Base-by-base conservation (phyloP, 2,888 invertebrate species). In the Corbicula japonica region DNA sequence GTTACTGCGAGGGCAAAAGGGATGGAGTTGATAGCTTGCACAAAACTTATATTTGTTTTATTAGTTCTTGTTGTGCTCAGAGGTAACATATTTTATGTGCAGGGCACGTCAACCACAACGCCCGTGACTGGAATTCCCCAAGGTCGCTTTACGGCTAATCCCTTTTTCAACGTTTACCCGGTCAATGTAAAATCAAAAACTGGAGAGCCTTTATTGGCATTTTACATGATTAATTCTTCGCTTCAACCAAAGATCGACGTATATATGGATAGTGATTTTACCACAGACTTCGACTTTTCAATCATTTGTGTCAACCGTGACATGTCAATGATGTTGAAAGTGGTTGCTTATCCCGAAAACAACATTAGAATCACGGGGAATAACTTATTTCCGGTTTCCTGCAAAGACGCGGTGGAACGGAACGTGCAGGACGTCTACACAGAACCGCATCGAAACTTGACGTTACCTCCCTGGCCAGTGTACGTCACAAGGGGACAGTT, bases 191-290 rank as follows among this genome's bases (percentile, higher is more conserved):
- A 44, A 30, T 46, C 70, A 21, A 23, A 38, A 12, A 26, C 44
- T 23, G 35, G 46, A 28, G 56, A 62, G 12, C n/a, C 46, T 5
- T 12, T 58, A 10, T 26, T 46, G 8, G 70, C 48, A 26, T 58
- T 80, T 8, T 56, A 71, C 50, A 21, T 80, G 44, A 66, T 61
- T 23, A 58, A 68, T 38, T 69, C 71, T 1, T 60, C 72, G 5
- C 30, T 71, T 5, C 56, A 68, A 50, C 75, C 72, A 10, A 61
- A 63, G 18, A 62, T 72, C 26, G 54, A 63, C 30, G 65, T 72
- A 2, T 28, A 35, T 1, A 80, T 80, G 80, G 80, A 80, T 28
- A 71, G 38, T 12, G 80, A 76, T 44, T 35, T 71, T 26, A 50
- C 58, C 15, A 21, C 68, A 8, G 66, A 75, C 8, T 80, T 76